Evolutionary conservation across 2,888 invertebrate species (phyloP).

Genomic region (Netelia melanura): DNA sequence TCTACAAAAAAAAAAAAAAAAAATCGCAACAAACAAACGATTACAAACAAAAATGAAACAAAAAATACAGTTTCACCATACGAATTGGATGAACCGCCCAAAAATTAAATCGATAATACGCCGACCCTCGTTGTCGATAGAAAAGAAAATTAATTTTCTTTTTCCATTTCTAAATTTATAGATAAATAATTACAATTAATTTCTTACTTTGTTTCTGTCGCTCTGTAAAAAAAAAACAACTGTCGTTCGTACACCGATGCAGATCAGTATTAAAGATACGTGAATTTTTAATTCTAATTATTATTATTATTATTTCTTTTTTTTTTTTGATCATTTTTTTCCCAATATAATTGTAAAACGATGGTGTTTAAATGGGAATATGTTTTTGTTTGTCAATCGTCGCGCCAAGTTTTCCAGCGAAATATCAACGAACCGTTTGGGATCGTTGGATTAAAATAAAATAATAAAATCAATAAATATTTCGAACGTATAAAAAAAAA

Average conservation of each 20-base stretch:
- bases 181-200: too few relatives aligned
- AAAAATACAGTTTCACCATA: neutral
- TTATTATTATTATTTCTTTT: too few relatives aligned
- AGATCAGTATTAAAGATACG: conserved; percentile 63
- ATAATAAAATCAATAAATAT: neutral
- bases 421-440: conserved; percentile 10
- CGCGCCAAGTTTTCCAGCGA: conserved; percentile 51
- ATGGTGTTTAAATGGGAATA: conserved; percentile 18
- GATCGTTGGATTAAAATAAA: conserved; percentile 4
- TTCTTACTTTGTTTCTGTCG: too few relatives aligned
- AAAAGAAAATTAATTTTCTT: neutral
- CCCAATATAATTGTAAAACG: neutral
- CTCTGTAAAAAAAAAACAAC: too few relatives aligned
- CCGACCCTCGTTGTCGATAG: neutral
- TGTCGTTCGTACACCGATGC: conserved; percentile 27
- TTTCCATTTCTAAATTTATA: conserved; percentile 61
- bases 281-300: conserved; percentile 6
- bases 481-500: neutral
- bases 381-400: conserved; percentile 59
- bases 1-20: neutral
- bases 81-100: neutral
- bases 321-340: conserved; percentile 27
- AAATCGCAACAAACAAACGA: too few relatives aligned
- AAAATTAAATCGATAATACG: conserved; percentile 5
- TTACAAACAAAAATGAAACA: neutral